These are phyloP conservation scores for Plecotus auritus DNA, from an alignment of 2,113 vertebrate species.

Conservation along the genomic window DNA sequence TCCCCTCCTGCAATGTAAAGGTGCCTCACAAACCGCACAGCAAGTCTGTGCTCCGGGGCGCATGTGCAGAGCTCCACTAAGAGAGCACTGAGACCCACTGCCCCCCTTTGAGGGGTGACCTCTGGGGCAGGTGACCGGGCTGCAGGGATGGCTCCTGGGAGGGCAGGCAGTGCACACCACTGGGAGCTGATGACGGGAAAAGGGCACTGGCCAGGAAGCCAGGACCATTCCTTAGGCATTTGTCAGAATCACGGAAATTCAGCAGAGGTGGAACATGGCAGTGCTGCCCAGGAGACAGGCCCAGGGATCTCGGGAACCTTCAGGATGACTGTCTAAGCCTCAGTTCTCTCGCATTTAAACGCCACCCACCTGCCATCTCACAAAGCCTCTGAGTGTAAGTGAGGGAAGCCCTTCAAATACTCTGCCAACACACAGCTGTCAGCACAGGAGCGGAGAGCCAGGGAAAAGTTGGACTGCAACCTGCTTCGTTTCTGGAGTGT, in stretches of 20 bases:
- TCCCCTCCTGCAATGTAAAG: constrained; percentile 88
- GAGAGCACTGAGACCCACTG: neutral
- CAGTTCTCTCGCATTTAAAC: too few species aligned
- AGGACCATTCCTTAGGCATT: neutral
- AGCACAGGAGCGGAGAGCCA: neutral
- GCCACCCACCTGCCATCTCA: neutral
- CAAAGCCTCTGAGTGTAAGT: neutral
- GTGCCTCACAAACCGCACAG: too few species aligned
- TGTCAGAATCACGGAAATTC: neutral
- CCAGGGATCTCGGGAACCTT: neutral
- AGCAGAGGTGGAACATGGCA: neutral
- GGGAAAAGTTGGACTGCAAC: accelerated
- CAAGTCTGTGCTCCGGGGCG: neutral
- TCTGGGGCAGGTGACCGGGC: neutral
- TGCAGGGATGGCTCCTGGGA: neutral
- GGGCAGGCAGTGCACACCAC: neutral
- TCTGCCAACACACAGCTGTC: neutral
- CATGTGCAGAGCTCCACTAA: neutral
- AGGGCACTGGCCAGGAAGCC: neutral
- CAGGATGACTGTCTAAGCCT: neutral
- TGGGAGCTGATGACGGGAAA: neutral
- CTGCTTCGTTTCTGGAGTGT: neutral
- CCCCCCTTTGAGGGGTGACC: neutral
- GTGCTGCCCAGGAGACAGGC: neutral
- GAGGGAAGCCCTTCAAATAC: neutral